Evolutionary conservation across 2,888 invertebrate genomes (phyloP).

Genomic region (Lumbricus terrestris): DNA sequence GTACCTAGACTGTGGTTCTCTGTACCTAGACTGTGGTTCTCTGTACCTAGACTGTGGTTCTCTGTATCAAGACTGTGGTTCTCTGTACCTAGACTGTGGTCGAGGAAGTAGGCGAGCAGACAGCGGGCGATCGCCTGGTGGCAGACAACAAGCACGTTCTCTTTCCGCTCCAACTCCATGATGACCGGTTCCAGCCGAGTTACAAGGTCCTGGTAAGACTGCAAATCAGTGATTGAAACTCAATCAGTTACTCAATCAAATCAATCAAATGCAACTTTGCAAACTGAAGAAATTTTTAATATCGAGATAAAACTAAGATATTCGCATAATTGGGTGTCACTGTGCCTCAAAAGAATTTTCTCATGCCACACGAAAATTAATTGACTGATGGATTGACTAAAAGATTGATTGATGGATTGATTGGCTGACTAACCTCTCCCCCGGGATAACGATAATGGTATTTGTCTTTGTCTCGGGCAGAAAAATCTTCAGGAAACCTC

Average conservation of each 20-base stretch:
- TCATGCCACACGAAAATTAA: neutral
- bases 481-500: conserved; percentile 85
- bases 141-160: conserved; percentile 55
- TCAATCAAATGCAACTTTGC: neutral
- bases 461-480: conserved; percentile 87
- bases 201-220: conserved; percentile 90
- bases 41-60: too few relatives aligned
- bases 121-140: conserved; percentile 87
- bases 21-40: too few relatives aligned
- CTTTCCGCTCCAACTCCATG: conserved; percentile 77
- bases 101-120: conserved; percentile 85
- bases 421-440: conserved; percentile 59
- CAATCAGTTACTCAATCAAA: neutral
- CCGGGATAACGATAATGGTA: conserved; percentile 68
- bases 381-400: conserved; percentile 41
- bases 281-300: neutral
- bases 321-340: neutral
- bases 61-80: too few relatives aligned
- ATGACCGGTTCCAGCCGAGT: conserved; percentile 85
- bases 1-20: conserved; percentile 64
- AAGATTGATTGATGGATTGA: neutral
- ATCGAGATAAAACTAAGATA: neutral
- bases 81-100: conserved; percentile 62
- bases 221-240: conserved; percentile 48
- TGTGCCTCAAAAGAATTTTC: neutral